Base-by-base conservation (phyloP, 2,888 invertebrate species). In the Leucophenga montana region DNA sequence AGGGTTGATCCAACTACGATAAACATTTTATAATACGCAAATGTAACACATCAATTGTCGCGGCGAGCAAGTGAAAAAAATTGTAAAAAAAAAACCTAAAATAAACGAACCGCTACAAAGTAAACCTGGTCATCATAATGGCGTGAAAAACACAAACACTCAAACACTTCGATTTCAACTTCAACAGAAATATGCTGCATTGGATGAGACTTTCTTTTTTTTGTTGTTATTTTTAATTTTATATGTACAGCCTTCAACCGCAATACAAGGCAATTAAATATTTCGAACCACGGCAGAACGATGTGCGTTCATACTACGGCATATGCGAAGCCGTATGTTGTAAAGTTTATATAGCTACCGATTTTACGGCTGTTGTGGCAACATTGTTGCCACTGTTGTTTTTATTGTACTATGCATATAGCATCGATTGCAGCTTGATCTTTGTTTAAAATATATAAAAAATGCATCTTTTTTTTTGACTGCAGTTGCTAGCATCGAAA, bases 191-290 rank as follows among this genome's bases (percentile, higher is more conserved):
- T 31, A 57, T 27, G 33, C n/a, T 27, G 14, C n/a, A 6, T 33
- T 66, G 46, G 13, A n/a, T 14, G 27, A 39, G 39, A 39, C 39
- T 39, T 6, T 9, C 18, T 14, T 27, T 27, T 16, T 27, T 50
- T 73, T 14, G 3, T 71, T 75, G 81, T 48, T 64, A 22, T 48
- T 22, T 44, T 48, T 33, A 81, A 82, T 82, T 82, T 82, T 83
- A 83, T 83, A 82, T 85, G 83, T 82, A 80, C 78, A 75, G 77
- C 78, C 85, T 79, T 78, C 85, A 82, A 85, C 85, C 86, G 84
- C 85, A 85, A 85, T 85, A 83, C 85, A 86, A 85, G 85, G 85
- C 85, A 85, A 85, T 85, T 85, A 85, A 85, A 85, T 85, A 85
- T 84, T 86, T 84, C 84, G 75, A 82, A 72, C 78, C 80, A 68